phyloP scores from a whole-genome alignment of 2,888 invertebrate genomes.

The Tenthredo mesomela region DNA sequence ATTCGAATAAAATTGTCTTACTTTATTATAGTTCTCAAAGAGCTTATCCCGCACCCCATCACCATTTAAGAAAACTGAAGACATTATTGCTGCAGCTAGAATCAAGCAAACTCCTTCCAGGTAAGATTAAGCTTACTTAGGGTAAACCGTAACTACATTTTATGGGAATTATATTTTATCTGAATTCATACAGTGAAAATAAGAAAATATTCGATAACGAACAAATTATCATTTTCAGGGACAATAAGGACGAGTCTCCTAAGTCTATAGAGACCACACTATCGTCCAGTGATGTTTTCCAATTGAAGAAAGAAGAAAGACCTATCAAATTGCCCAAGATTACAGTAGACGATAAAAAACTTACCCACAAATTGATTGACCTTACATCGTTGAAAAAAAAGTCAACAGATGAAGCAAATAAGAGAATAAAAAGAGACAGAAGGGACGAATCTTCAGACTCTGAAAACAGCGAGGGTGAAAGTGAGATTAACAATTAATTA shows the following conservation, averaged over 20 bases:
- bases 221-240: slow-evolving; percentile 61
- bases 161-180: background rate
- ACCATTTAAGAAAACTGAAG: slow-evolving; percentile 85
- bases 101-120: slow-evolving; percentile 66
- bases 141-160: background rate
- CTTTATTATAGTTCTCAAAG: slow-evolving; percentile 81
- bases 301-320: slow-evolving; percentile 74
- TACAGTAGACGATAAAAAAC: slow-evolving; percentile 71
- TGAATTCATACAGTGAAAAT: background rate
- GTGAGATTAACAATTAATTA: slow-evolving; percentile 54
- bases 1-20: slow-evolving; percentile 42
- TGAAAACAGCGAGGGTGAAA: slow-evolving; percentile 71
- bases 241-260: slow-evolving; percentile 71
- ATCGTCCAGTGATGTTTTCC: slow-evolving; percentile 69
- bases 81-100: slow-evolving; percentile 73
- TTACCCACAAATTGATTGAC: slow-evolving; percentile 67
- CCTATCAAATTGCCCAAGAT: slow-evolving; percentile 64
- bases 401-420: slow-evolving; percentile 68
- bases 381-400: slow-evolving; percentile 65
- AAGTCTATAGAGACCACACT: slow-evolving; percentile 67
- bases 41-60: slow-evolving; percentile 93
- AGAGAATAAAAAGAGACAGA: slow-evolving; percentile 69
- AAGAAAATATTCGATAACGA: background rate
- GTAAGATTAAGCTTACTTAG: slow-evolving; percentile 54
- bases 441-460: slow-evolving; percentile 73